A percentile compares a stretch with the other conserved stretches of the same genome.
phyloP scores from a whole-genome alignment of 2,888 invertebrate species.

The Drosophila peninsularis region DNA sequence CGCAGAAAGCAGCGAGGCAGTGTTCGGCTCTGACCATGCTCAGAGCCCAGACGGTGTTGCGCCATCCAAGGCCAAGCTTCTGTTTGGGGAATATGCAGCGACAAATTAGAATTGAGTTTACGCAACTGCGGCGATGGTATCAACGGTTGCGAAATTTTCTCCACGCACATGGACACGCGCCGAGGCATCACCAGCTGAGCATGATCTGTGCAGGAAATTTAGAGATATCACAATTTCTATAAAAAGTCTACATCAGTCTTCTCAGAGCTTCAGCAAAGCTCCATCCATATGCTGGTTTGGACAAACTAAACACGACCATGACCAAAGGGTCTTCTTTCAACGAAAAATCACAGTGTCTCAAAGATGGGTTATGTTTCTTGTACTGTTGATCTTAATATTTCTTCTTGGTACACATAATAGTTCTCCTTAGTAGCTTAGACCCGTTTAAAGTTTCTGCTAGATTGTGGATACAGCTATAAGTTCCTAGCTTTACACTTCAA shows the following conservation, averaged over 20 bases:
- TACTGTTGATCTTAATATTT: too few species aligned
- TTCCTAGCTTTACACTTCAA: too few species aligned
- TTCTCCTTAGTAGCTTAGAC: too few species aligned
- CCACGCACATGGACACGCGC: conserved; percentile 81
- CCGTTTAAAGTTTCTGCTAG: too few species aligned
- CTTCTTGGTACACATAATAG: too few species aligned
- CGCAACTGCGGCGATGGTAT: conserved; percentile 53
- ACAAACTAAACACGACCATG: not conserved
- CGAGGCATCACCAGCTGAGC: conserved; percentile 58
- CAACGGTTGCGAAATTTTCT: conserved; percentile 45
- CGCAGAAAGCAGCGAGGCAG: conserved; percentile 83
- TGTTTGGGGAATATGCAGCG: conserved; percentile 72
- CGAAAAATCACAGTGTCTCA: too few species aligned
- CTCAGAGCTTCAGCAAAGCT: not conserved
- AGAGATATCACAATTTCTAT: not conserved
- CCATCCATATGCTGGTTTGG: not conserved
- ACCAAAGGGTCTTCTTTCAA: too few species aligned
- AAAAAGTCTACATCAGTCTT: not conserved
- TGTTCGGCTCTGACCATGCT: conserved; percentile 81
- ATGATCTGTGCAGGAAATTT: conserved; percentile 43
- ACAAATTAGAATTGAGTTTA: conserved; percentile 82
- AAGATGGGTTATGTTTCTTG: not conserved
- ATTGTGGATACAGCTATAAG: too few species aligned
- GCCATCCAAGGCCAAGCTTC: conserved; percentile 70
- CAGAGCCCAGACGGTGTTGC: conserved; percentile 54